phyloP scores from a whole-genome alignment of 2,113 vertebrate species.

The Podilymbus podiceps region DNA sequence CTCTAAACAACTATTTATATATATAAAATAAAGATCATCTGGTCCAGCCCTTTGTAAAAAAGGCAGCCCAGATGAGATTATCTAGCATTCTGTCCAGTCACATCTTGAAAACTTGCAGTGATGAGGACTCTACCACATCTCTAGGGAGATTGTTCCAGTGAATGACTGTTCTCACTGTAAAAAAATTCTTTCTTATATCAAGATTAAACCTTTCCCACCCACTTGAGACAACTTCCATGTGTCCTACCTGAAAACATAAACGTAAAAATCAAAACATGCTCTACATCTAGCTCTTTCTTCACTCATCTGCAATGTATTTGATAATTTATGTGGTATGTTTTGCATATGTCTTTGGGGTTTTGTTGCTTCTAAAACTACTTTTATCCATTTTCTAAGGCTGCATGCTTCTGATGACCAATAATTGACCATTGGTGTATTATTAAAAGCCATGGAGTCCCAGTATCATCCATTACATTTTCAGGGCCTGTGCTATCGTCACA shows the following conservation, averaged over 20 bases:
- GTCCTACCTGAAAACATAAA: not conserved
- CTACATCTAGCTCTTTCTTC: not conserved
- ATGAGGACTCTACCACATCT: too few species aligned
- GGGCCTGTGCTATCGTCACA: not conserved
- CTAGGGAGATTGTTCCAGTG: too few species aligned
- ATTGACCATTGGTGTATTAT: not conserved
- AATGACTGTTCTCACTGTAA: not conserved
- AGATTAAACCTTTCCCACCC: not conserved
- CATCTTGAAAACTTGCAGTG: too few species aligned
- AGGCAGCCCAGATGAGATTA: too few species aligned
- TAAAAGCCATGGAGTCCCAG: not conserved
- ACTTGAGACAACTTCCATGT: not conserved
- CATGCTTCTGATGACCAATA: not conserved
- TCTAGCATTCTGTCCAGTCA: too few species aligned
- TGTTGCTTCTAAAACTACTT: not conserved
- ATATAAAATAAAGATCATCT: not conserved
- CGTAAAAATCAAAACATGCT: not conserved
- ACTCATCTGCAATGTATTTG: not conserved
- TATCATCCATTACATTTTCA: not conserved
- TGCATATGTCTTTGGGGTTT: not conserved
- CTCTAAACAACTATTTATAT: not conserved
- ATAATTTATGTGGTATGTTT: not conserved
- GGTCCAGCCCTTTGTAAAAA: not conserved
- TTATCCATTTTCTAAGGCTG: not conserved
- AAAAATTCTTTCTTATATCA: not conserved